These are phyloP conservation scores for Muscina levida DNA, from an alignment of 2,888 invertebrate genomes.

Conservation along the genomic window DNA sequence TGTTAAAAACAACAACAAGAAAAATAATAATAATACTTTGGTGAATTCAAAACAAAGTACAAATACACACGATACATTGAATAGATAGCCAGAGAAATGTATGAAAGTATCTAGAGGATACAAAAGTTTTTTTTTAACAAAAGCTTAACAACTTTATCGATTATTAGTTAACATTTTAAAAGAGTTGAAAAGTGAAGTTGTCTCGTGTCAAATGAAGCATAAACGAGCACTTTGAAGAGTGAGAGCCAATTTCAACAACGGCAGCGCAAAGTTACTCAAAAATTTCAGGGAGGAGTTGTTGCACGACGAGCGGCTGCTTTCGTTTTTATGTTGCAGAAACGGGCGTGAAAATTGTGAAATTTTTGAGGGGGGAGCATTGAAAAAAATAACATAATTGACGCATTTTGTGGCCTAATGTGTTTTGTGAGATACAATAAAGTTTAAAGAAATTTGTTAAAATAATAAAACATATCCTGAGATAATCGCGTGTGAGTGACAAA, in stretches of 20 bases:
- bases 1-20: neutral
- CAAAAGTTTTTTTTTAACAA: neutral
- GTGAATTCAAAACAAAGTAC: too few species aligned
- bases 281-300: slow-evolving; percentile 11
- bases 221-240: slow-evolving; percentile 50
- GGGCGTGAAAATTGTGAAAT: slow-evolving; percentile 47
- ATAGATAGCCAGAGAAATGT: neutral
- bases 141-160: neutral
- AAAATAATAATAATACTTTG: neutral
- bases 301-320: neutral
- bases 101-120: slow-evolving; percentile 14
- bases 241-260: too few species aligned
- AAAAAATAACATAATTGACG: too few species aligned
- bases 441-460: too few species aligned
- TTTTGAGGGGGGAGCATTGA: too few species aligned
- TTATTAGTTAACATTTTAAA: neutral
- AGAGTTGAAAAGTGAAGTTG: neutral
- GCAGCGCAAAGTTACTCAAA: too few species aligned
- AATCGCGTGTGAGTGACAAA: too few species aligned
- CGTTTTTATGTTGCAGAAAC: slow-evolving; percentile 6
- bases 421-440: too few species aligned
- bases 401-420: too few species aligned
- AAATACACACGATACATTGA: neutral
- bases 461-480: too few species aligned
- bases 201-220: slow-evolving; percentile 49